Evolutionary conservation across 2,888 invertebrate genomes (phyloP).

Genomic region (Drosophila yooni): DNA sequence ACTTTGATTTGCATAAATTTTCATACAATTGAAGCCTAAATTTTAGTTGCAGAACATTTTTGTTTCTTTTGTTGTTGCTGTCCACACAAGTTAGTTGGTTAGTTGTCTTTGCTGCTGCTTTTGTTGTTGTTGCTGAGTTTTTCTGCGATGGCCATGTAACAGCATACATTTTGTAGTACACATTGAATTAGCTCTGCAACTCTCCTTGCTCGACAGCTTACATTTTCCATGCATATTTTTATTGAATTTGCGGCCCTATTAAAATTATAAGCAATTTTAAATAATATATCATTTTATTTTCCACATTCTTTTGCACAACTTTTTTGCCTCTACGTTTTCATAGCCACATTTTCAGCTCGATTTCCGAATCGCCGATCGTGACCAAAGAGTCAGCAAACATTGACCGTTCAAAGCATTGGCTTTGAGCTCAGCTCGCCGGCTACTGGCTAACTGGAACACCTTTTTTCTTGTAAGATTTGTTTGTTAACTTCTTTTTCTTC

Average conservation of each 20-base stretch:
- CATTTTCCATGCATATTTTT: constrained; percentile 36
- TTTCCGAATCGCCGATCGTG: constrained; percentile 37
- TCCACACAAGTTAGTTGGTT: constrained; percentile 39
- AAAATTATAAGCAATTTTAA: neutral
- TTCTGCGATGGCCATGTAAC: constrained; percentile 59
- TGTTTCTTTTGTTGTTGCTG: constrained; percentile 45
- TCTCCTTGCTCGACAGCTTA: constrained; percentile 12
- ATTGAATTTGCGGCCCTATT: neutral
- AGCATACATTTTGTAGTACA: constrained; percentile 73
- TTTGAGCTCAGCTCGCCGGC: constrained; percentile 43
- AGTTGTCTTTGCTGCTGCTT: constrained; percentile 33
- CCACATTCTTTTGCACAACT: constrained; percentile 6
- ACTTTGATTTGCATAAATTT: constrained; percentile 76
- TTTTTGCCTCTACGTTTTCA: constrained; percentile 2
- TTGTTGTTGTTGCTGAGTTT: constrained; percentile 38
- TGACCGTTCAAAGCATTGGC: constrained; percentile 35
- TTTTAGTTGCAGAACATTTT: constrained; percentile 67
- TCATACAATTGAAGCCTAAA: constrained; percentile 73
- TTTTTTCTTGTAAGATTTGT: constrained; percentile 55
- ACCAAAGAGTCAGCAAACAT: constrained; percentile 52
- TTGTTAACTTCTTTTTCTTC: constrained; percentile 39
- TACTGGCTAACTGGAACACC: constrained; percentile 58
- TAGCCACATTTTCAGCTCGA: constrained; percentile 18
- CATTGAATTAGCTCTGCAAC: constrained; percentile 38
- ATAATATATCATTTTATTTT: constrained; percentile 4